Evolutionary conservation across 1,140 invertebrate species (phyloP), one percentile per base, ranked within the genome.

Genomic region (Drosophila funebris): DNA sequence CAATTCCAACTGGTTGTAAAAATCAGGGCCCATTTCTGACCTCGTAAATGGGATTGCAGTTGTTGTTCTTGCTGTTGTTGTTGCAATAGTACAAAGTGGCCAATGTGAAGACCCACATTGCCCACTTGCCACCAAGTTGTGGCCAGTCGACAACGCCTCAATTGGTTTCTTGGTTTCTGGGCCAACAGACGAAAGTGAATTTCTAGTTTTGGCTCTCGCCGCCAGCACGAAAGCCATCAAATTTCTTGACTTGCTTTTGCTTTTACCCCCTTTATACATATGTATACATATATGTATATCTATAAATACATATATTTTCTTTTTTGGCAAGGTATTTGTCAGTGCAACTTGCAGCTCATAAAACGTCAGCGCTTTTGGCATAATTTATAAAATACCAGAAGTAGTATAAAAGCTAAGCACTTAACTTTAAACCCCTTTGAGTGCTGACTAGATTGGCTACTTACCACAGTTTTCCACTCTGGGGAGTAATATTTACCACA

Each of bases 161-260:
- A 74, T 78, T 81, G 52, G 31, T 56, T 66, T 77, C 64, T 81
- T 81, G 78, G 78, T 80, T 80, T 80, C 77, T 80, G 73, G 78
- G 77, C 56, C 78, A 67, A 27, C 69, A 68, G 72, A 76, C 54
- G 79, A 82, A 82, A 82, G 78, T 74, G 78, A 82, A 82, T 53
- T 82, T 82, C 78, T 74, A 53, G 73, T 58, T 63, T 63, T 54
- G 27, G 56, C 44, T 70, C 57, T 62, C 61, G 69, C 69, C 69
- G 50, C 43, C 48, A 57, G 64, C 76, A 80, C 72, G 77, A 63
- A 71, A 67, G 54, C 69, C 56, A 57, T 58, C 50, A 73, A 73
- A 61, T 73, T 69, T 66, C 62, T 68, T 78, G 73, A 57, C 37
- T 29, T 29, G 16, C 27, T 36, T 48, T 31, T 57, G 31, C 64